phyloP scores from a whole-genome alignment of 2,113 vertebrate genomes.

The Plotosus lineatus region DNA sequence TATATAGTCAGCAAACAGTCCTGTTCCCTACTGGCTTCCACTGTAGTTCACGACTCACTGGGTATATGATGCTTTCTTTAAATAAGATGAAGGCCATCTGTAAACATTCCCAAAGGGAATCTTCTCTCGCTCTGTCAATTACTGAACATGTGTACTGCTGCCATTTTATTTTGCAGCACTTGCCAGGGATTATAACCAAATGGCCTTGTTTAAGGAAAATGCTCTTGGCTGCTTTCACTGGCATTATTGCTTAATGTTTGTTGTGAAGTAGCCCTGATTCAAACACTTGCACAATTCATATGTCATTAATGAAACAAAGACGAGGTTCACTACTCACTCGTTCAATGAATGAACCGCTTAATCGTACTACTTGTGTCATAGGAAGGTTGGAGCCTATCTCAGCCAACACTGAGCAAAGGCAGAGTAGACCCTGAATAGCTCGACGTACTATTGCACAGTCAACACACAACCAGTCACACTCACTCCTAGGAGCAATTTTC shows the following conservation, averaged over 20 bases:
- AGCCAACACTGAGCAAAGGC: no score
- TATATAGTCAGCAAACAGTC: neutral
- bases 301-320: slow-evolving; percentile 29
- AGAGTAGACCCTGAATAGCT: no score
- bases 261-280: slow-evolving; percentile 2
- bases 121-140: neutral
- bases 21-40: neutral
- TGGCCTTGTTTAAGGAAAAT: neutral
- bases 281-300: neutral
- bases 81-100: neutral
- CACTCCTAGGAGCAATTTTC: no score
- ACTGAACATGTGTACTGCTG: neutral
- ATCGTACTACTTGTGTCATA: no score
- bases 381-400: no score
- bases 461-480: no score
- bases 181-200: neutral
- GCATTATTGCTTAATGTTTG: slow-evolving; percentile 8
- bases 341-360: no score
- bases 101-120: neutral
- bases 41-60: neutral
- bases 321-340: neutral
- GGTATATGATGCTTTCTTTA: slow-evolving; percentile 10
- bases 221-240: neutral
- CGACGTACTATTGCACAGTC: no score
- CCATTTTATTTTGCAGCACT: neutral